Percentiles rank a stretch among this genome's conserved stretches.
phyloP scores from a whole-genome alignment of 2,888 invertebrate species.

The Xestia sexstrigata region DNA sequence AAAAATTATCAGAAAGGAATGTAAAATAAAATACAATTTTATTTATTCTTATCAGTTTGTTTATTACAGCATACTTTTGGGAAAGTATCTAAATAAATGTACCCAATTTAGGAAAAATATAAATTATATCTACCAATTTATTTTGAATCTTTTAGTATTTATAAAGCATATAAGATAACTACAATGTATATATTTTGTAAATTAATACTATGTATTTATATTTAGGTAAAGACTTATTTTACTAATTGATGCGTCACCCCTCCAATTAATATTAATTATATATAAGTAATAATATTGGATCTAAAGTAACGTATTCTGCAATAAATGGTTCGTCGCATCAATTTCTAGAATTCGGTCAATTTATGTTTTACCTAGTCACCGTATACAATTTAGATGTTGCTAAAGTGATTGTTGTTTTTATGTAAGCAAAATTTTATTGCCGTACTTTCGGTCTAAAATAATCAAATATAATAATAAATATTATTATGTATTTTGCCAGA shows the following conservation, averaged over 20 bases:
- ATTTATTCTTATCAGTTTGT: slow-evolving; percentile 24
- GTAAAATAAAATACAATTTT: slow-evolving; percentile 4
- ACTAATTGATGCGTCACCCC: slow-evolving; percentile 51
- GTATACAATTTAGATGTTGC: slow-evolving; percentile 45
- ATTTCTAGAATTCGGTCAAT: slow-evolving; percentile 44
- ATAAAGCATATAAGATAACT: slow-evolving; percentile 24
- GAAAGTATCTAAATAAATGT: slow-evolving; percentile 6
- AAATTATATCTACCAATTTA: slow-evolving; percentile 9
- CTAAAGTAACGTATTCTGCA: slow-evolving; percentile 3
- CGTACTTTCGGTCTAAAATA: slow-evolving; percentile 9
- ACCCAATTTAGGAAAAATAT: slow-evolving; percentile 12
- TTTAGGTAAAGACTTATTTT: slow-evolving; percentile 47
- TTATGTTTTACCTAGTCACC: slow-evolving; percentile 69
- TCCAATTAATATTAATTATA: slow-evolving; percentile 6
- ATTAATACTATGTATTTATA: slow-evolving; percentile 40
- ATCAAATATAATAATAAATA: background rate
- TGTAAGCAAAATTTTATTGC: slow-evolving; percentile 10
- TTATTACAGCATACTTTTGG: slow-evolving; percentile 5
- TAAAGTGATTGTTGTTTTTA: slow-evolving; percentile 48
- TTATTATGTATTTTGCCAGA: slow-evolving; percentile 27
- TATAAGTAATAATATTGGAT: slow-evolving; percentile 20
- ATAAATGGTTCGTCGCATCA: slow-evolving; percentile 48
- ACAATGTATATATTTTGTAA: slow-evolving; percentile 66
- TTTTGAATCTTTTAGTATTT: slow-evolving; percentile 24
- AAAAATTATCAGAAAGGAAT: background rate